Conservation (phyloP, 1,140 invertebrate species). For the Trichoplusia ni region DNA sequence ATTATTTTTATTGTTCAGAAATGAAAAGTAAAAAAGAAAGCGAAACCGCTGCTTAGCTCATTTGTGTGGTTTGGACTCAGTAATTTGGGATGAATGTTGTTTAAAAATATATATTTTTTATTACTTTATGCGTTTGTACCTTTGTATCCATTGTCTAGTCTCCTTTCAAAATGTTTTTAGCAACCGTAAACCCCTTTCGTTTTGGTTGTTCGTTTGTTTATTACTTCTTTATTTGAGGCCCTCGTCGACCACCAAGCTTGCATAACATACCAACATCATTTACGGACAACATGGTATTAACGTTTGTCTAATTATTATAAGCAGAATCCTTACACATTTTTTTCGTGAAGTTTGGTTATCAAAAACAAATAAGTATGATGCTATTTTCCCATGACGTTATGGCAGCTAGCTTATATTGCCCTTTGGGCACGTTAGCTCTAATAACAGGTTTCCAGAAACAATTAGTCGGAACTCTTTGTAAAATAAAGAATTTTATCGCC, state of each 20-base stretch:
- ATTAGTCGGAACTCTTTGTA: slow-evolving; percentile 72
- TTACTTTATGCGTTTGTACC: slow-evolving; percentile 45
- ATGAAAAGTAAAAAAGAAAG: slow-evolving; percentile 31
- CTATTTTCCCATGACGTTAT: slow-evolving; percentile 39
- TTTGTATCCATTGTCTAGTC: slow-evolving; percentile 58
- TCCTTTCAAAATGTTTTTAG: slow-evolving; percentile 53
- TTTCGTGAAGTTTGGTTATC: not conserved
- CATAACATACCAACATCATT: slow-evolving; percentile 48
- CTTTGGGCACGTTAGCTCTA: slow-evolving; percentile 53
- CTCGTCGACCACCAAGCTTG: slow-evolving; percentile 48
- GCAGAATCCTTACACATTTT: no score
- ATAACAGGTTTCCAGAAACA: slow-evolving; percentile 71
- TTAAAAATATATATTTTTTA: slow-evolving; percentile 59
- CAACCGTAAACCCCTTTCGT: slow-evolving; percentile 50
- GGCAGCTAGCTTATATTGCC: slow-evolving; percentile 30
- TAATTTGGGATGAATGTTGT: slow-evolving; percentile 43
- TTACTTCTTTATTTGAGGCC: slow-evolving; percentile 58
- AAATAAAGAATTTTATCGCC: slow-evolving; percentile 69
- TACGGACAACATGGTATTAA: no score
- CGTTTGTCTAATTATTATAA: no score
- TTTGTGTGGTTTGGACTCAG: slow-evolving; percentile 45
- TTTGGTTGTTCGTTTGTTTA: slow-evolving; percentile 59
- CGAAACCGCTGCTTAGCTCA: slow-evolving; percentile 37
- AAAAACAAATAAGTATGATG: slow-evolving; percentile 6
- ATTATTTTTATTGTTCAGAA: not conserved